phyloP scores from a whole-genome alignment of 1,140 invertebrate genomes.

The Sinonovacula constricta region DNA sequence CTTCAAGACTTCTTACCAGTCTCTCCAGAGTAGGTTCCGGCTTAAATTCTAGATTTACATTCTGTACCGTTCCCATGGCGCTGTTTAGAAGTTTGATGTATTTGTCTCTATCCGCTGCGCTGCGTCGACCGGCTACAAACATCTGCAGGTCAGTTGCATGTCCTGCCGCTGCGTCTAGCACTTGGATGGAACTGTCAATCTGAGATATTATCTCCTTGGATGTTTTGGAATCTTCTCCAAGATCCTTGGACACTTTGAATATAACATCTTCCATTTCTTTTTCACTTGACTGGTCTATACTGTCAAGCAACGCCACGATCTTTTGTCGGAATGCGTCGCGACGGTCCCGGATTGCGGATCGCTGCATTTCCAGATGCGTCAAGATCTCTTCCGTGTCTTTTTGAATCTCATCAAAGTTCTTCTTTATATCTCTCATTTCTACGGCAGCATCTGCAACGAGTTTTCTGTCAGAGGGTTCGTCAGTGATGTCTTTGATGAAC shows the following conservation, averaged over 20 bases:
- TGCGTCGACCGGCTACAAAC: constrained; percentile 42
- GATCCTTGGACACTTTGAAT: constrained; percentile 35
- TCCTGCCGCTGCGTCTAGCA: constrained; percentile 38
- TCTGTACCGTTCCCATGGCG: constrained; percentile 44
- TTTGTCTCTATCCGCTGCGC: constrained; percentile 30
- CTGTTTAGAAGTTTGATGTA: constrained; percentile 37
- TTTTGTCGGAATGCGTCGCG: constrained; percentile 32
- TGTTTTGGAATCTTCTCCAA: constrained; percentile 36
- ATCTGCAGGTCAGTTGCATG: constrained; percentile 41
- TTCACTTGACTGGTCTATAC: constrained; percentile 36
- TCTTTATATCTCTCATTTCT: constrained; percentile 32
- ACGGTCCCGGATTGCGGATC: constrained; percentile 40
- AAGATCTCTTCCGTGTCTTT: constrained; percentile 46
- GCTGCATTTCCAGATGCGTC: constrained; percentile 22
- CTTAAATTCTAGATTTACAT: constrained; percentile 39
- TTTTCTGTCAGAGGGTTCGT: constrained; percentile 42
- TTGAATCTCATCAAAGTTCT: constrained; percentile 51
- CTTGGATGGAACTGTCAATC: constrained; percentile 41
- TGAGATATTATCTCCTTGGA: constrained; percentile 27
- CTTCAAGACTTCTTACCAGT: constrained; percentile 35
- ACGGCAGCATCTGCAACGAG: constrained; percentile 39
- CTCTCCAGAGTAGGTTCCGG: constrained; percentile 42
- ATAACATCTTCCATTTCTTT: constrained; percentile 43
- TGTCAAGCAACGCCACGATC: constrained; percentile 34
- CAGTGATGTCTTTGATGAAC: constrained; percentile 50